Evolutionary conservation across 2,888 invertebrate species (phyloP), one percentile per base, ranked within the genome.

Genomic region (Drosophila meridiana): DNA sequence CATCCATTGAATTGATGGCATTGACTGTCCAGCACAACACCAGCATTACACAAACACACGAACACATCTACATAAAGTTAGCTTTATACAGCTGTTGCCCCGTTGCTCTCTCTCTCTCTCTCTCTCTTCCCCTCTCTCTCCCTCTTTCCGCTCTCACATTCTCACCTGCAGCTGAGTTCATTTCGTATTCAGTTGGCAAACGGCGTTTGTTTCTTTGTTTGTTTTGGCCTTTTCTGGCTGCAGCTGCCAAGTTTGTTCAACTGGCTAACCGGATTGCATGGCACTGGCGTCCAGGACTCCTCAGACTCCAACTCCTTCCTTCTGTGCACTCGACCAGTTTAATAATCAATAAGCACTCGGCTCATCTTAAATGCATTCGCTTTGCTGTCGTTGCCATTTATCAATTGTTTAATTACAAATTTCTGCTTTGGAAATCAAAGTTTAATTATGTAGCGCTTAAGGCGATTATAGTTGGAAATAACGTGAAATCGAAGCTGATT

Each of bases 151-250:
- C 58, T 9, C 8, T 55, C 32, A n/a, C 30, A 42, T 48, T 38
- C 69, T 20, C 69, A 40, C 48, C 65, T 59, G 64, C 50, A 64
- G 28, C 32, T 52, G 47, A 20, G 63, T 48, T 76, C 71, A 82
- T 87, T 84, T 84, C 30, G 69, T 52, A 84, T 89, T 84, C 83
- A 75, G 82, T 64, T 56, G 36, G 73, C 71, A 42, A 34, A 48
- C 62, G 59, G 11, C 38, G 61, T 47, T 76, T 81, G 82, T 66
- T 78, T 69, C 66, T 64, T 63, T 64, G 65, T 62, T 65, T 68
- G 63, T 55, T 71, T 66, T 73, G 43, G 48, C 63, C 47, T 57
- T 56, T 73, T 28, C 42, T 14, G 57, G 61, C 47, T 76, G 69
- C 57, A 73, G 32, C 68, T 63, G 62, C 45, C 38, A 68, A 74